These are phyloP conservation scores for Tetropium fuscum DNA, from an alignment of 2,888 invertebrate genomes.

Conservation along the genomic window DNA sequence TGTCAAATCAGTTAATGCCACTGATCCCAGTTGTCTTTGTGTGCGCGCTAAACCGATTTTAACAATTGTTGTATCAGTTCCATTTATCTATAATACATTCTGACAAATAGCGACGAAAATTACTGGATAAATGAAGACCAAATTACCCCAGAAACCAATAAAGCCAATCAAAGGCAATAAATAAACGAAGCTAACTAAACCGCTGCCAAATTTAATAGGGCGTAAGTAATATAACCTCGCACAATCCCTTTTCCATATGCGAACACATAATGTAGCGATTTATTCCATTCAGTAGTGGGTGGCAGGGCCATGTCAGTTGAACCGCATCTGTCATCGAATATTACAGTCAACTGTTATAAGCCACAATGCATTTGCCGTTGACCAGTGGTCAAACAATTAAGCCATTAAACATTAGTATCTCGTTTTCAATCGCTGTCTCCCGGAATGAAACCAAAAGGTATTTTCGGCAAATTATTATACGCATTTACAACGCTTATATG, in stretches of 20 bases:
- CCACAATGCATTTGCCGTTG: slow-evolving; percentile 6
- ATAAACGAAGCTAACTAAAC: slow-evolving; percentile 52
- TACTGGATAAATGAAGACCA: slow-evolving; percentile 22
- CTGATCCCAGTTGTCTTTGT: too few relatives aligned
- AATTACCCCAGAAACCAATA: slow-evolving; percentile 47
- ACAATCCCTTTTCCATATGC: slow-evolving; percentile 28
- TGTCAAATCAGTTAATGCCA: too few relatives aligned
- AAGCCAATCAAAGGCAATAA: slow-evolving; percentile 47
- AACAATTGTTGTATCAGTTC: too few relatives aligned
- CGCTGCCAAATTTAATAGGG: slow-evolving; percentile 57
- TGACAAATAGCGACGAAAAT: slow-evolving; percentile 3
- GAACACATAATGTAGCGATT: slow-evolving; percentile 55
- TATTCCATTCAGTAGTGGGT: slow-evolving; percentile 56
- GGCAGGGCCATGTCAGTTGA: slow-evolving; percentile 49
- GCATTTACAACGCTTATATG: too few relatives aligned
- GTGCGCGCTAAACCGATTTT: too few relatives aligned
- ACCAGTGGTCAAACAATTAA: slow-evolving; percentile 28
- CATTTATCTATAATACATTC: too few relatives aligned
- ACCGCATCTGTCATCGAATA: slow-evolving; percentile 62
- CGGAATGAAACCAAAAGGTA: too few relatives aligned
- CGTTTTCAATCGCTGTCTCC: background rate
- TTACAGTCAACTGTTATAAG: slow-evolving; percentile 56
- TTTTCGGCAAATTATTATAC: too few relatives aligned
- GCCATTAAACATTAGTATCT: background rate
- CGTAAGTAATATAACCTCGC: slow-evolving; percentile 55